phyloP scores from a whole-genome alignment of 2,797 vertebrate genomes.

The Sebastes diaconus region DNA sequence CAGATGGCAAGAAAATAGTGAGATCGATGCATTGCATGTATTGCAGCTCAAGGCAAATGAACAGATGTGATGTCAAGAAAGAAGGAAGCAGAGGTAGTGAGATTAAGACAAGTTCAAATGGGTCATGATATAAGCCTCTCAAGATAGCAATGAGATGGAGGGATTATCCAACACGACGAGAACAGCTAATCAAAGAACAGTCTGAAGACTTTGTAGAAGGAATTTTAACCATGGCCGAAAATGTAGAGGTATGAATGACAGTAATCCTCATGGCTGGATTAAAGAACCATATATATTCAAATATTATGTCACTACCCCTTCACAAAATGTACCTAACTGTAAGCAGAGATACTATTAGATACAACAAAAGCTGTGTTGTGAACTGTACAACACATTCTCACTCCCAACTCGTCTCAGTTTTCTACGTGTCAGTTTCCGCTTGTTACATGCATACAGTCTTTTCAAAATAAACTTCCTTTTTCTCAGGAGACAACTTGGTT shows the following conservation, averaged over 20 bases:
- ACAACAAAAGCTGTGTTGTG: not conserved
- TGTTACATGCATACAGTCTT: too few relatives aligned
- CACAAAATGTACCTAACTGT: not conserved
- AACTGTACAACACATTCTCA: too few relatives aligned
- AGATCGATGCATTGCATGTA: conserved; percentile 3
- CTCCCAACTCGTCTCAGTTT: too few relatives aligned
- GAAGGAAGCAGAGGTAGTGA: conserved; percentile 47
- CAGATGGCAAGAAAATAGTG: conserved; percentile 19
- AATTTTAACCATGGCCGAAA: conserved; percentile 34
- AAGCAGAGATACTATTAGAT: not conserved
- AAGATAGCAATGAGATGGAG: conserved; percentile 59
- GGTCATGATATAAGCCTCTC: conserved; percentile 71
- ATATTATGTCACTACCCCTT: not conserved
- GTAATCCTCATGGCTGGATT: conserved; percentile 5
- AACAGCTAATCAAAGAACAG: conserved; percentile 63
- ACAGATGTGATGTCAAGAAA: conserved; percentile 47
- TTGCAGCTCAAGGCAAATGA: not conserved
- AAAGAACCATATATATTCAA: conserved; percentile 20
- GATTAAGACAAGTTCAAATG: conserved; percentile 66
- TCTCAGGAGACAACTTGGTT: not conserved
- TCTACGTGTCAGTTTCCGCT: too few relatives aligned
- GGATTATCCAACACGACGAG: conserved; percentile 64
- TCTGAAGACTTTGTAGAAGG: conserved; percentile 17
- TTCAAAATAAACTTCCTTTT: not conserved
- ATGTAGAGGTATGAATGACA: conserved; percentile 3